phyloP scores from a whole-genome alignment of 2,113 vertebrate species.

The Tichodroma muraria region DNA sequence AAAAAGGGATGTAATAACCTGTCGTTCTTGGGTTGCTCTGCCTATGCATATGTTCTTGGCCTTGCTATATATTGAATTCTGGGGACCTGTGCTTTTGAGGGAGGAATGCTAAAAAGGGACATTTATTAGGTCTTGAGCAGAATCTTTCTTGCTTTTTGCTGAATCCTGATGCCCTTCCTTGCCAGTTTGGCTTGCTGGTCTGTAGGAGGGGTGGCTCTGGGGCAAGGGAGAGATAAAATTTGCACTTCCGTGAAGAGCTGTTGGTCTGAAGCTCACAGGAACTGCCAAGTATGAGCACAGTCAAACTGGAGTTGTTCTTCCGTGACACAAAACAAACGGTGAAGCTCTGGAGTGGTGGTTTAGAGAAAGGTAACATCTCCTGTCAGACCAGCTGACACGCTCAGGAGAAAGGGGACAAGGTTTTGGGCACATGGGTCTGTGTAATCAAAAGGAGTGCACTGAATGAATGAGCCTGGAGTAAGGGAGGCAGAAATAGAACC shows the following conservation, averaged over 20 bases:
- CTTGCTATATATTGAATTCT: neutral
- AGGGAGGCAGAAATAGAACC: conserved; percentile 22
- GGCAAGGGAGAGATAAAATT: neutral
- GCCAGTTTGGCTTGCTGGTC: neutral
- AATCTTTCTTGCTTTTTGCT: neutral
- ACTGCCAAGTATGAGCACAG: neutral
- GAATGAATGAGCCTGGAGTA: conserved; percentile 14
- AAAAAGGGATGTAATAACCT: neutral
- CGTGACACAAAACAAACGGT: neutral
- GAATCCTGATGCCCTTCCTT: neutral
- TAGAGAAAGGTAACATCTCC: neutral
- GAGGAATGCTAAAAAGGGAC: neutral
- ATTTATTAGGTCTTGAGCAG: neutral
- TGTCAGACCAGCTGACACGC: neutral
- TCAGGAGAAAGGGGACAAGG: neutral
- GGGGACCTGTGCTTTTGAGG: neutral
- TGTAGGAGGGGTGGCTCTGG: neutral
- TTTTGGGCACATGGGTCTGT: neutral
- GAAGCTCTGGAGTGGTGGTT: neutral
- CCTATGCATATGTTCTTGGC: neutral
- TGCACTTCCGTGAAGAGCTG: neutral
- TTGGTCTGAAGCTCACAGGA: neutral
- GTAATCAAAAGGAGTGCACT: neutral
- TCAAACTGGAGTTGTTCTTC: neutral
- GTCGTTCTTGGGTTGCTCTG: neutral